Conservation (phyloP, 1,140 invertebrate genomes). For the Panulirus ornatus region DNA sequence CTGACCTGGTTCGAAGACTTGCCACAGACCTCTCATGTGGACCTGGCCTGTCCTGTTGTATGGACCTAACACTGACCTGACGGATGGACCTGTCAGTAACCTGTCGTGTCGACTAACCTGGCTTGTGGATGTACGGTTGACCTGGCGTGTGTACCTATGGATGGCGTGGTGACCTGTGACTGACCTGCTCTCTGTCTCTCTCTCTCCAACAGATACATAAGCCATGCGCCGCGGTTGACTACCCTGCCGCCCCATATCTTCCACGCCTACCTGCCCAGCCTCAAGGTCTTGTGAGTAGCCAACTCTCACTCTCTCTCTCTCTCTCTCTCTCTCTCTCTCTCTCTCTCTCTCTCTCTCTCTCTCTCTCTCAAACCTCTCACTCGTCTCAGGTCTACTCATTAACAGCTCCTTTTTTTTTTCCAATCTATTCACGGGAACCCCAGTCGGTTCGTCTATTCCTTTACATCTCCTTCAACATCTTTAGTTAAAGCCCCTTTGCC, state of each 20-base stretch:
- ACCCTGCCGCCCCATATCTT: background rate
- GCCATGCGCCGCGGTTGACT: slow-evolving; percentile 1
- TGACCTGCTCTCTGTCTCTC: slow-evolving; percentile 1
- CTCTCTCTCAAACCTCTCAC: too few species aligned
- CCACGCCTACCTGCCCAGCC: slow-evolving; percentile 9
- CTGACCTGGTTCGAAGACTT: too few species aligned
- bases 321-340: too few species aligned
- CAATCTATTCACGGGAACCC: background rate
- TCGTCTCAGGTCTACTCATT: background rate
- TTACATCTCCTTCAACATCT: too few species aligned
- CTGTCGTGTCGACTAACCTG: too few species aligned
- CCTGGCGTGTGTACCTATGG: background rate
- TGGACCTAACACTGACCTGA: too few species aligned
- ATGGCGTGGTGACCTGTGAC: background rate
- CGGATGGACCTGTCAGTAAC: too few species aligned
- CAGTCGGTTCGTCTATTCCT: too few species aligned
- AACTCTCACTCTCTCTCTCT: background rate
- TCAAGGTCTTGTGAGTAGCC: slow-evolving; percentile 23
- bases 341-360: background rate
- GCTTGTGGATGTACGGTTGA: background rate
- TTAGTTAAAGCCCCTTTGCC: too few species aligned
- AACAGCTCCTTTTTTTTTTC: background rate
- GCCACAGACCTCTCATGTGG: too few species aligned
- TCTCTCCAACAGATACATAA: slow-evolving; percentile 15
- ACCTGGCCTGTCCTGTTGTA: too few species aligned